These are phyloP conservation scores for Trachelus iudaicus DNA, from an alignment of 2,888 invertebrate species.

Conservation along the genomic window DNA sequence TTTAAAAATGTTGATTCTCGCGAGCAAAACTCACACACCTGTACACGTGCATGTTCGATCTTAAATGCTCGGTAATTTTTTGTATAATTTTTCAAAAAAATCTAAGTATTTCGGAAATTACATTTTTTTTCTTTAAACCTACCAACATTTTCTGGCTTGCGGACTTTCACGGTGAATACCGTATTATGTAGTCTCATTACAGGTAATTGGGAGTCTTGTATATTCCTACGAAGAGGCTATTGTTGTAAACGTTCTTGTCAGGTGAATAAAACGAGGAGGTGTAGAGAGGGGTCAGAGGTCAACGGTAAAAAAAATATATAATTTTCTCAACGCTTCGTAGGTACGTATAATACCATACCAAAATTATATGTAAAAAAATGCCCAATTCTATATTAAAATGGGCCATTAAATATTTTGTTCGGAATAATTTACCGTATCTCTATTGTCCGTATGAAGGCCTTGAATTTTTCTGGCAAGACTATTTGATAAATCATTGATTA, in stretches of 20 bases:
- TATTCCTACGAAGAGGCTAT: background rate
- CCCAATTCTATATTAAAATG: background rate
- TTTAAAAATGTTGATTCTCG: background rate
- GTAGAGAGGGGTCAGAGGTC: background rate
- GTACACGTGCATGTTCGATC: background rate
- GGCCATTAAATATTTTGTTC: background rate
- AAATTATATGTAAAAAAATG: background rate
- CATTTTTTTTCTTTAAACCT: background rate
- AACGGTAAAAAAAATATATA: background rate
- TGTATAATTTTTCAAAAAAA: background rate
- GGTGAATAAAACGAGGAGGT: background rate
- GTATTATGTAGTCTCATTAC: slow-evolving; percentile 46
- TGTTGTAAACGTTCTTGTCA: background rate
- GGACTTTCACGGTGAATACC: slow-evolving; percentile 26
- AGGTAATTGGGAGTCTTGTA: slow-evolving; percentile 39
- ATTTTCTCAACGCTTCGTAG: background rate
- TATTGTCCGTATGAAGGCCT: background rate
- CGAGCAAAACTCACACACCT: background rate
- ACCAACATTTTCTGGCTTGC: background rate
- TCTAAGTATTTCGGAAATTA: background rate
- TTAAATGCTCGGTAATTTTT: background rate
- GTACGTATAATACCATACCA: background rate
- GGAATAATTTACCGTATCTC: background rate
- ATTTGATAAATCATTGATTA: background rate
- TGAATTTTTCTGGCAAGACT: background rate